Evolutionary conservation across 1,140 invertebrate genomes (phyloP).

Genomic region (Temnothorax longispinosus): DNA sequence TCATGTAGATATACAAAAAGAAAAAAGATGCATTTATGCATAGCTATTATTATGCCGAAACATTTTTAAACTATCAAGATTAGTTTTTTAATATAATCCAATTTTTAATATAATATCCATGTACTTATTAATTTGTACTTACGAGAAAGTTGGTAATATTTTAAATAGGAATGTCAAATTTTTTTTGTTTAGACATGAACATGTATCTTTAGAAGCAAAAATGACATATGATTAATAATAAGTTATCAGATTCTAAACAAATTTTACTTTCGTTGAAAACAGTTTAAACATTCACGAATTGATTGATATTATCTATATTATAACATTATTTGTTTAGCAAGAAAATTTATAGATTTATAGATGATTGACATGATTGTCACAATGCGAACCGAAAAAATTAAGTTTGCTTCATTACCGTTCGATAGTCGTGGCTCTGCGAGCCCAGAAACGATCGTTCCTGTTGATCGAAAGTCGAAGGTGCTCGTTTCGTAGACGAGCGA

Average conservation of each 20-base stretch:
- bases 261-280: background rate
- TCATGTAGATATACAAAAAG: background rate
- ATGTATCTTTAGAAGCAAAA: background rate
- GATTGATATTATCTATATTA: background rate
- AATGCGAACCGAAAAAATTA: background rate
- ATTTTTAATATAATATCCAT: background rate
- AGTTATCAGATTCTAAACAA: background rate
- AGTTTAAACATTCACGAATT: background rate
- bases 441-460: constrained; percentile 32
- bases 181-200: background rate
- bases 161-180: background rate
- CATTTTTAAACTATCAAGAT: background rate
- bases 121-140: background rate
- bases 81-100: background rate
- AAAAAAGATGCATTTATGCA: background rate
- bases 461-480: constrained; percentile 56
- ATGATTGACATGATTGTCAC: background rate
- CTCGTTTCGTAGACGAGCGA: constrained; percentile 64
- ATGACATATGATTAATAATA: background rate
- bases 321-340: background rate
- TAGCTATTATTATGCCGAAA: background rate
- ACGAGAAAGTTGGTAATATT: background rate
- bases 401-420: constrained; percentile 6
- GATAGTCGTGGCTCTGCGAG: constrained; percentile 6
- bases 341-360: background rate